Conservation (phyloP, 2,113 vertebrate genomes). For the Albula glossodonta region DNA sequence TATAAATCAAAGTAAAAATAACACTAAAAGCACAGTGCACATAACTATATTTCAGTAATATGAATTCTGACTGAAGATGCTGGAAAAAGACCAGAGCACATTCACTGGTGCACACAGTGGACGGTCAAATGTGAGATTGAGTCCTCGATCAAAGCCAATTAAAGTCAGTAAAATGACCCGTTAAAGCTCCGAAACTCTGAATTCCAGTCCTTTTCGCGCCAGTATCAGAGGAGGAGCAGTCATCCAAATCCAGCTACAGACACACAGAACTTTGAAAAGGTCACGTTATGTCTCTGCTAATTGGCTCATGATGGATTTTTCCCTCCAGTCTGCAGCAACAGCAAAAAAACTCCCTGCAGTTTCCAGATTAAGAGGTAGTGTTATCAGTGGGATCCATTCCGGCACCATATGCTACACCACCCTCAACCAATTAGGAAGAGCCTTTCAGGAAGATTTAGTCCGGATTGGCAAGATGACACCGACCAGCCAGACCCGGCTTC, state of each 20-base stretch:
- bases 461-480: not conserved
- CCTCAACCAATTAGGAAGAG: not conserved
- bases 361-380: not conserved
- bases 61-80: not conserved
- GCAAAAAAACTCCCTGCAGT: not conserved
- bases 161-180: not conserved
- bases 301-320: not conserved
- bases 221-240: not conserved
- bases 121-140: not conserved
- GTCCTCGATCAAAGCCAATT: not conserved
- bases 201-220: not conserved
- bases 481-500: not conserved
- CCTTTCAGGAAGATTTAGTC: not conserved
- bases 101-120: not conserved
- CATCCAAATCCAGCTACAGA: not conserved
- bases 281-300: not conserved
- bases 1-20: not conserved
- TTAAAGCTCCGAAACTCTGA: not conserved
- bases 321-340: constrained; percentile 7
- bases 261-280: too few species aligned
- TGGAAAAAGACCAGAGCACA: not conserved
- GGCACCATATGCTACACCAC: not conserved
- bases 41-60: not conserved
- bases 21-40: not conserved
- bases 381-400: not conserved